Evolutionary conservation across 2,113 vertebrate species (phyloP), one percentile per base, ranked within the genome.

Genomic region (Caloenas nicobarica): DNA sequence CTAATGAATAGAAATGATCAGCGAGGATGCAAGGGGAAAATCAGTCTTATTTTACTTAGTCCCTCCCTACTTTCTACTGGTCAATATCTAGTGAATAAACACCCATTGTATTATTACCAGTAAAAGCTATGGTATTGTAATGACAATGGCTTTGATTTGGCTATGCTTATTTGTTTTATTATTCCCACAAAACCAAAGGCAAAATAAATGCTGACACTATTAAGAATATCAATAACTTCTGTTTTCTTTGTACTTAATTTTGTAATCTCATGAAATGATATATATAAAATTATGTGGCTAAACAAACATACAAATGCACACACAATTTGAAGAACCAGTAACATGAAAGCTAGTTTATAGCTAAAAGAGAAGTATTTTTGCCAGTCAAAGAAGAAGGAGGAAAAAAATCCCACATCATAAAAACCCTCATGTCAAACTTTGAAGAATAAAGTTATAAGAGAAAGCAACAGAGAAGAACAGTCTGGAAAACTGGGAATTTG

Each of bases 1-100:
- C 61, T 93, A 79, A 94, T 81, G 61, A 84, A 95, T 77, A 96
- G 24, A 87, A 94, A 93, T 81, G 57, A 79, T 53, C 5, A 2
- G 26, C 68, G 38, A 70, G 15, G 57, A 86, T 81, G 93, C 82
- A 86, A 91, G 76, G 65, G 84, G 57, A 86, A 91, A 90, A 92
- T 93, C 71, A 73, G 73, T 93, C 80, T 79, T 89, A 13, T 64
- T 84, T 85, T 74, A 38, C 34, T 60, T 60, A n/a, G 11, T 16
- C 48, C 69, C 60, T 88, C 13, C 23, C 15, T 77, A 24, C 6
- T 44, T 91, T 79, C 70, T 88, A 25, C 29, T 33, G n/a, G 36
- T 66, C 38, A 60, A 95, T 86, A 4, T 72, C 44, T 40, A 17
- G 48, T 40, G 34, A 44, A 91, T 94, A 65, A 57, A 34, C 16